Evolutionary conservation across 2,113 vertebrate species (phyloP).

Genomic region (Hippocampus barbouri): DNA sequence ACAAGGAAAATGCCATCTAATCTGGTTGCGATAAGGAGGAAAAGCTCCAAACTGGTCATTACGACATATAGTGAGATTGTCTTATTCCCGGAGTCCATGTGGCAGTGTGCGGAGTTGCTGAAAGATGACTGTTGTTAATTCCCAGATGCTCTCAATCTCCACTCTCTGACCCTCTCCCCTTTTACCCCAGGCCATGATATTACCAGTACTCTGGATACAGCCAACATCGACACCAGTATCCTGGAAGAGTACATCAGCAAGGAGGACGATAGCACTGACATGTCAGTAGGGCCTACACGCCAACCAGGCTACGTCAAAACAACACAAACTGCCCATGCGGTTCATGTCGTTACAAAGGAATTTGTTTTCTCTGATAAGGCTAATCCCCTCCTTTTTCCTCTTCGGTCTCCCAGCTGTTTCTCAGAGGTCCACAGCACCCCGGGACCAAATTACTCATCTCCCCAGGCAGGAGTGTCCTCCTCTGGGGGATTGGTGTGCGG

Average conservation of each 20-base stretch:
- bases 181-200: conserved; percentile 89
- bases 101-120: conserved; percentile 28
- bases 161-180: conserved; percentile 46
- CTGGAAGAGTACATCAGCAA: conserved; percentile 99
- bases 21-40: background rate
- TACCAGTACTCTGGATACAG: conserved; percentile 93
- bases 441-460: conserved; percentile 70
- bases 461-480: conserved; percentile 73
- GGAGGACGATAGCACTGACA: conserved; percentile 92
- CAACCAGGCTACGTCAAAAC: conserved; percentile 53
- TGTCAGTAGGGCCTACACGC: conserved; percentile 79
- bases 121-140: conserved; percentile 56
- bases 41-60: conserved; percentile 11
- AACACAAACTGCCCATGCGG: conserved; percentile 43
- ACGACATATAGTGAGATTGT: conserved; percentile 23
- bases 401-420: conserved; percentile 82
- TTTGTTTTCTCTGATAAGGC: conserved; percentile 64
- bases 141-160: conserved; percentile 58
- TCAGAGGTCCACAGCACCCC: conserved; percentile 84
- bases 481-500: conserved; percentile 74
- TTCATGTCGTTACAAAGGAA: conserved; percentile 66
- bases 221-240: conserved; percentile 98
- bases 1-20: conserved; percentile 1
- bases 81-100: conserved; percentile 22
- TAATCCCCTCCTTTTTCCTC: conserved; percentile 34